Percentiles rank a stretch among this genome's conserved stretches.
phyloP scores from a whole-genome alignment of 2,888 invertebrate species.

The Pammene aurita region DNA sequence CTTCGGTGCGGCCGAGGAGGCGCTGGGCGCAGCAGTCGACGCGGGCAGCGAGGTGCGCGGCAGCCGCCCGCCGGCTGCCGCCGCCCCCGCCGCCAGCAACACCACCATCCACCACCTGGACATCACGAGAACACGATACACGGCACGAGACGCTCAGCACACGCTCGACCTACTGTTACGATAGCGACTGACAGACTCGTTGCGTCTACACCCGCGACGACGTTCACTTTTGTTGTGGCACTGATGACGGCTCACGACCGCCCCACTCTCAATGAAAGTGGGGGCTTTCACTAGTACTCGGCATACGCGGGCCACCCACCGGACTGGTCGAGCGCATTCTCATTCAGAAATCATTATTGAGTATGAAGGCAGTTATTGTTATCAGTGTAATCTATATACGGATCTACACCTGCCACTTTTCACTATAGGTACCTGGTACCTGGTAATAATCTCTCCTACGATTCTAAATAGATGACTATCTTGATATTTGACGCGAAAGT shows the following conservation, averaged over 20 bases:
- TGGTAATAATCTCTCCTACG: constrained; percentile 34
- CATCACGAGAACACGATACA: constrained; percentile 64
- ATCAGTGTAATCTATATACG: constrained; percentile 19
- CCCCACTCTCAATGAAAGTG: constrained; percentile 78
- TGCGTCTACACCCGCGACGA: constrained; percentile 64
- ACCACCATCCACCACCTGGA: constrained; percentile 74
- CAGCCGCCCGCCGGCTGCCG: constrained; percentile 73
- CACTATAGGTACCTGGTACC: constrained; percentile 28
- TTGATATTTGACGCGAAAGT: constrained; percentile 38
- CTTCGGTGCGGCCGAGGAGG: constrained; percentile 83
- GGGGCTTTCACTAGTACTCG: constrained; percentile 71
- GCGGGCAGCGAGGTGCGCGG: constrained; percentile 73
- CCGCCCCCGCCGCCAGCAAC: constrained; percentile 66
- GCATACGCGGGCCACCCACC: constrained; percentile 39
- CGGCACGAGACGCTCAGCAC: constrained; percentile 64
- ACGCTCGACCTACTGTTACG: constrained; percentile 69
- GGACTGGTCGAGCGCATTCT: constrained; percentile 20
- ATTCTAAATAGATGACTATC: constrained; percentile 28
- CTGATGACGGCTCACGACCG: constrained; percentile 52
- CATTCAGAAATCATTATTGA: constrained; percentile 11
- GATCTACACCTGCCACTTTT: constrained; percentile 40
- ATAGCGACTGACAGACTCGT: constrained; percentile 63
- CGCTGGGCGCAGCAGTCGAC: constrained; percentile 82
- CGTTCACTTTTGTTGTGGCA: constrained; percentile 77
- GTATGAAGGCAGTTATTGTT: constrained; percentile 12